Base-by-base conservation (phyloP, 2,113 vertebrate species). In the Gorsachius goisagi region DNA sequence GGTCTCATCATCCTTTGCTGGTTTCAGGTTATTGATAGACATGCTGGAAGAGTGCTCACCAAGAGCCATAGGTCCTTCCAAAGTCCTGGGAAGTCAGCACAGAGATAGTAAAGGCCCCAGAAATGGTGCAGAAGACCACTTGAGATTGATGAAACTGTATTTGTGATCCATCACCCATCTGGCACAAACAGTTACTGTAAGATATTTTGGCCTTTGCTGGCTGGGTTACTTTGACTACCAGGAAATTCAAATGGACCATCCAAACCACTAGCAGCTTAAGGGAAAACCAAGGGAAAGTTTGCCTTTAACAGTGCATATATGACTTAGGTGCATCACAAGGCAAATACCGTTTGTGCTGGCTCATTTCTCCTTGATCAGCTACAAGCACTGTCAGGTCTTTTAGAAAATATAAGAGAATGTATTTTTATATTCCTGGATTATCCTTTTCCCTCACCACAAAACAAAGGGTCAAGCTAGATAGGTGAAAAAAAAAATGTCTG, bases 301-400 rank as follows among this genome's bases (percentile, higher is more conserved):
- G 15, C 9, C 26, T 82, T 90, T 41, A 83, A 30, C 27, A 53
- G 2, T 10, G 9, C 6, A 32, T 24, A 28, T 3, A 1, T n/a
- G 39, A 39, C 8, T 33, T 45, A 18, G 18, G 12, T 37, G 32
- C 0, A 0, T 49, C 11, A 3, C 35, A 64, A 60, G 63, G 27
- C 15, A 77, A 80, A 50, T 77, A 41, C 21, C 71, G 5, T 27
- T 44, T 88, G 35, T 12, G 15, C 10, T 93, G 49, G 24, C 19
- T 80, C 20, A 9, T 66, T 66, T 58, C 11, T 52, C 12, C 28
- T 59, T 80, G 27, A n/a, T 55, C 24, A 74, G 23, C 35, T 84
- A 23, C 18, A 33, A 67, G 6, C 7, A 85, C 11, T 2, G 0
- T 5, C 1, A 23, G 11, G 5, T 62, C 12, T 64, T 53, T 6